phyloP scores from a whole-genome alignment of 2,113 vertebrate species.

The Alethe castanea region DNA sequence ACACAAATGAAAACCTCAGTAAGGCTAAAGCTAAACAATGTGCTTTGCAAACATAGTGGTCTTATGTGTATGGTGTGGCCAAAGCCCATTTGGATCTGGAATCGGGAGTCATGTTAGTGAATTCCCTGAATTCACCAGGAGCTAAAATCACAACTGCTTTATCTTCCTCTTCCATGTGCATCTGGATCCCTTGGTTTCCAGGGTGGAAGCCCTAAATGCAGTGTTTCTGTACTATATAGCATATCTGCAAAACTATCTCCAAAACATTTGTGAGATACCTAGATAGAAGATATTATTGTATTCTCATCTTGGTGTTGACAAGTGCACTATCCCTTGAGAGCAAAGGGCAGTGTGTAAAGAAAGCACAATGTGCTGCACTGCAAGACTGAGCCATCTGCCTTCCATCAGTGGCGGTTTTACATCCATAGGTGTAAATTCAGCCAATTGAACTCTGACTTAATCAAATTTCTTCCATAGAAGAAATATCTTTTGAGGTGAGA shows the following conservation, averaged over 20 bases:
- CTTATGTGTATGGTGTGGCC: background rate
- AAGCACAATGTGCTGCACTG: background rate
- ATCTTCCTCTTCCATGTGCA: background rate
- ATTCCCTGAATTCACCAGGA: background rate
- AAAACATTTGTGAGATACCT: background rate
- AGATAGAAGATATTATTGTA: background rate
- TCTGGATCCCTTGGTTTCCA: background rate
- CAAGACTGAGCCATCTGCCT: background rate
- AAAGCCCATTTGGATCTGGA: background rate
- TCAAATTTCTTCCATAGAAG: background rate
- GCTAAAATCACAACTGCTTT: background rate
- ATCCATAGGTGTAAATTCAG: background rate
- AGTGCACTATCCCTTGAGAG: background rate
- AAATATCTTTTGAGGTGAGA: background rate
- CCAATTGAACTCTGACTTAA: background rate
- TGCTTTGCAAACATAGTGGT: background rate
- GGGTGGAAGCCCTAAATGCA: background rate
- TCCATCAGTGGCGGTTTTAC: background rate
- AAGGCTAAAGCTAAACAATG: background rate
- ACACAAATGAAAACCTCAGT: background rate
- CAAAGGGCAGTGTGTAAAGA: background rate
- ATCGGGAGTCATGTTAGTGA: background rate
- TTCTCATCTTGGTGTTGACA: background rate
- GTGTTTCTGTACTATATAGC: background rate
- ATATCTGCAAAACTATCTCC: background rate